Base-by-base conservation (phyloP, 2,797 vertebrate genomes). In the Cygnus olor region DNA sequence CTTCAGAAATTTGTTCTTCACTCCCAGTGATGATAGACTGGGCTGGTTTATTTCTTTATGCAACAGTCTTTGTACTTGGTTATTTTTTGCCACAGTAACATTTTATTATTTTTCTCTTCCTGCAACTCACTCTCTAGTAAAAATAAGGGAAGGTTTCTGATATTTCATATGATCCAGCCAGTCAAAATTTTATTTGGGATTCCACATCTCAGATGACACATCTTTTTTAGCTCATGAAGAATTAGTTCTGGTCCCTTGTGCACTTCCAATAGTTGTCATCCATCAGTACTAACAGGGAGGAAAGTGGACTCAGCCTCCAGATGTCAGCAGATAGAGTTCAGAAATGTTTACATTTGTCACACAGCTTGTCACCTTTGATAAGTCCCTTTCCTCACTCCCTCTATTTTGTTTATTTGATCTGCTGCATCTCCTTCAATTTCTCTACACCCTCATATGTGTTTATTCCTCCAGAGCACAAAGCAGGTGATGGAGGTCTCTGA, bases 21-120 rank as follows among this genome's bases (percentile, higher is more conserved):
- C 65, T 93, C 78, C 66, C 51, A 61, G 70, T 86, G 80, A 74
- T 58, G 54, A 77, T 71, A 94, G 86, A 34, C 45, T 66, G 30
- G n/a, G 38, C 10, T 90, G 42, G 80, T 92, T 94, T 91, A 91
- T 93, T 90, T 91, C 61, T 58, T 92, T 93, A 92, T 63, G 84
- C 73, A 92, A 82, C n/a, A 18, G 2, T 45, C 32, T 84, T 70
- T 78, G 38, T 79, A 93, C 82, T 92, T 57, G 88, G 71, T 20
- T 94, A 84, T 90, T 85, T 94, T 97, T 92, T 95, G 40, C 61
- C 63, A 87, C 49, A 76, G 61, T 49, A 84, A 74, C 61, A 90
- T 5, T 93, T 95, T 88, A 88, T 83, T 79, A 54, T 89, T 53
- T 88, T 81, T 36, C 20, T 78, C 19, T 81, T 36, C 22, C 57